Conservation (phyloP, 2,797 vertebrate species). For the Takifugu ocellatus region DNA sequence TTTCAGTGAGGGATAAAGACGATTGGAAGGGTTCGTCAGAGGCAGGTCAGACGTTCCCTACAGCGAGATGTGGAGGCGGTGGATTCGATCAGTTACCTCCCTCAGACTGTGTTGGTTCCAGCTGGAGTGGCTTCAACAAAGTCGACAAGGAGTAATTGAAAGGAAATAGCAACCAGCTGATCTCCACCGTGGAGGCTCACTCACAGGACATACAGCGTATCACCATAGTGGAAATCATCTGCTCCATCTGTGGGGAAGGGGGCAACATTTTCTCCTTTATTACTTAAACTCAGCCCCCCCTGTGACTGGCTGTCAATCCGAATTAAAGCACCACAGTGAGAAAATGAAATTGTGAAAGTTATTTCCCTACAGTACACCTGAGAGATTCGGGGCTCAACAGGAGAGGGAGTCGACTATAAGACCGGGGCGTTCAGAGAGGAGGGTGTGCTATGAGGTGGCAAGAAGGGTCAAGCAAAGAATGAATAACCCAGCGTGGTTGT, state of each 20-base stretch:
- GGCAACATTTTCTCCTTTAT: background rate
- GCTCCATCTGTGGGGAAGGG: background rate
- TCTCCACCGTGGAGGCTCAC: conserved; percentile 22
- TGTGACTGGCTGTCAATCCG: background rate
- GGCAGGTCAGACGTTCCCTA: conserved; percentile 24
- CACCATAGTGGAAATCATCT: conserved; percentile 6
- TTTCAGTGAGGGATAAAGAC: conserved; percentile 33
- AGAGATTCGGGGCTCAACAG: conserved; percentile 9
- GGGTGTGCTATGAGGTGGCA: background rate
- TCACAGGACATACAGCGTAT: background rate
- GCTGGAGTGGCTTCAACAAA: conserved; percentile 15
- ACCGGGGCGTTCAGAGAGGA: conserved; percentile 12
- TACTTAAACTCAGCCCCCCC: background rate
- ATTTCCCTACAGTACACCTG: background rate
- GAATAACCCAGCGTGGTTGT: background rate
- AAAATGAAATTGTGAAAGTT: background rate
- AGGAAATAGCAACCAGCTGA: conserved; percentile 39
- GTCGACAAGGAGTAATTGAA: conserved; percentile 43
- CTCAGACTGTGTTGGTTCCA: conserved; percentile 22
- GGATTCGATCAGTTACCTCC: conserved; percentile 31
- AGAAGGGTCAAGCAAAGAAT: background rate
- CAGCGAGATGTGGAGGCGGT: conserved; percentile 9
- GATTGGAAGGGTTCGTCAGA: conserved; percentile 5
- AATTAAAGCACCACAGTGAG: background rate
- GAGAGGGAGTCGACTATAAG: conserved; percentile 1